These are phyloP conservation scores for Brachynemurus nebulosus DNA, from an alignment of 2,888 invertebrate species.

Conservation along the genomic window DNA sequence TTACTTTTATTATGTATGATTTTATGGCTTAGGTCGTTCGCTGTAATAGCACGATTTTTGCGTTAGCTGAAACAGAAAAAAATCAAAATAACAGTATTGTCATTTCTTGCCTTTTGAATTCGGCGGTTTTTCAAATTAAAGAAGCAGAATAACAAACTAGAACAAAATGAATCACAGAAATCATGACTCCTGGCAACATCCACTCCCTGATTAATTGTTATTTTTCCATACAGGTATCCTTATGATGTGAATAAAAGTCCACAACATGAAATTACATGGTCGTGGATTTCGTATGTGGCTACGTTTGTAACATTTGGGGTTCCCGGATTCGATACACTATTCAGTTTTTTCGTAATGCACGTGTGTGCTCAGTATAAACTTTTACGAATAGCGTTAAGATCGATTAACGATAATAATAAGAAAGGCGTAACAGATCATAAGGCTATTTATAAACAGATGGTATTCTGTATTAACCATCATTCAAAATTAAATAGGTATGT, in stretches of 20 bases:
- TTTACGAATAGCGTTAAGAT: background rate
- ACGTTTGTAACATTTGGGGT: background rate
- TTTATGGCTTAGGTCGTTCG: too few relatives aligned
- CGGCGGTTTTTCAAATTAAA: too few relatives aligned
- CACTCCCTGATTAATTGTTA: background rate
- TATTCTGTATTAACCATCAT: constrained; percentile 4
- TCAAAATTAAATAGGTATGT: background rate
- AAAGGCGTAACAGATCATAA: background rate
- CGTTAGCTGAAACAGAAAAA: too few relatives aligned
- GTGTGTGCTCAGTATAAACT: background rate
- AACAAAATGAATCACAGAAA: too few relatives aligned
- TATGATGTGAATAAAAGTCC: constrained; percentile 4
- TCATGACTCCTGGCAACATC: too few relatives aligned
- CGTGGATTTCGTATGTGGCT: background rate
- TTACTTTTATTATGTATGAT: too few relatives aligned
- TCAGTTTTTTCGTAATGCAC: background rate
- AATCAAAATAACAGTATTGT: too few relatives aligned
- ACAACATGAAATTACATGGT: constrained; percentile 1
- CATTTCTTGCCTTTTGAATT: too few relatives aligned
- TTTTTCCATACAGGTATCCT: background rate
- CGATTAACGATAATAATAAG: background rate
- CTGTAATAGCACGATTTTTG: too few relatives aligned
- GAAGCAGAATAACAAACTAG: too few relatives aligned
- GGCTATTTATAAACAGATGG: constrained; percentile 1
- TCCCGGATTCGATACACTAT: background rate